These are phyloP conservation scores for Melangyna quadrimaculata DNA, from an alignment of 2,888 invertebrate species.

Conservation along the genomic window DNA sequence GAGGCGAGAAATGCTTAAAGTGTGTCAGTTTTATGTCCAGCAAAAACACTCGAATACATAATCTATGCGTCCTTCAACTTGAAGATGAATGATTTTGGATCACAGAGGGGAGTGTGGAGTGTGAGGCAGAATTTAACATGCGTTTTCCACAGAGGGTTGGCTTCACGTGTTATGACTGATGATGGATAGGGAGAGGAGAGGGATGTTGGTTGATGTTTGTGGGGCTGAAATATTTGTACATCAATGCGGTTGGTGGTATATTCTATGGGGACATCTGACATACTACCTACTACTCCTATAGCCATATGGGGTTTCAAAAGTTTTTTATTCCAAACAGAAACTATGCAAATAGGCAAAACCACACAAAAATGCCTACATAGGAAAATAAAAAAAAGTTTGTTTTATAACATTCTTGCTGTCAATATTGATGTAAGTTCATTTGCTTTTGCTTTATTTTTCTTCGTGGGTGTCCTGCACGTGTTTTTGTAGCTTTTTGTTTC, in stretches of 20 bases:
- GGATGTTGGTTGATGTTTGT: background rate
- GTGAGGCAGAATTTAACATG: constrained; percentile 11
- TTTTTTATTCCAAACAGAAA: constrained; percentile 3
- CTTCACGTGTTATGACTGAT: background rate
- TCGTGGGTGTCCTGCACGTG: background rate
- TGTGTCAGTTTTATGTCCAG: constrained; percentile 48
- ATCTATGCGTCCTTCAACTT: constrained; percentile 69
- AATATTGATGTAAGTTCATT: constrained; percentile 35
- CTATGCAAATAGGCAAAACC: constrained; percentile 19
- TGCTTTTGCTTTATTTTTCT: background rate
- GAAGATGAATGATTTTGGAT: constrained; percentile 53
- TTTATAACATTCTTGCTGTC: constrained; percentile 10
- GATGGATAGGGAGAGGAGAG: too few relatives aligned
- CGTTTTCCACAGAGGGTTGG: constrained; percentile 21
- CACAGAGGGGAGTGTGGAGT: constrained; percentile 5
- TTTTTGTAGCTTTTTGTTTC: background rate
- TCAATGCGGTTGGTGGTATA: background rate
- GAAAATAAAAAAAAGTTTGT: constrained; percentile 22
- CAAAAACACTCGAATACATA: constrained; percentile 36
- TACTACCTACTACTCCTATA: background rate
- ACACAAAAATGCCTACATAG: background rate
- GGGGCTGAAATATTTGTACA: background rate
- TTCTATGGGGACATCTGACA: background rate
- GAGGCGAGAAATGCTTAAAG: constrained; percentile 33
- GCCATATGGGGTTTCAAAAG: constrained; percentile 1